Conservation (phyloP, 2,888 invertebrate genomes). For the Tetramorium bicarinatum region DNA sequence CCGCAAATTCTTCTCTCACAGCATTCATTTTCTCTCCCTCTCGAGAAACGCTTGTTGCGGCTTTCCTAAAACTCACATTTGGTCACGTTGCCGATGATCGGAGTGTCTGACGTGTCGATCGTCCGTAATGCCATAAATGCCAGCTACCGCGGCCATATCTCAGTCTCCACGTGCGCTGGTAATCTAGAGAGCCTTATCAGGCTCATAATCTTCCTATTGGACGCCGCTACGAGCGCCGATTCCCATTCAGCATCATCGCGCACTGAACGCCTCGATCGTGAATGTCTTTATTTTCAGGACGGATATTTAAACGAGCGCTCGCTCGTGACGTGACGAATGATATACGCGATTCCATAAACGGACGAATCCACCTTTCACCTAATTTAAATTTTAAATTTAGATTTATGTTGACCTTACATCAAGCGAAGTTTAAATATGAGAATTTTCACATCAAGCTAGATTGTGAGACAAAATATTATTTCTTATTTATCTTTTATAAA, state of each 20-base stretch:
- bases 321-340: slow-evolving; percentile 58
- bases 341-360: slow-evolving; percentile 65
- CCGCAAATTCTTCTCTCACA: background rate
- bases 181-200: slow-evolving; percentile 63
- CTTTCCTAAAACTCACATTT: slow-evolving; percentile 77
- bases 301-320: slow-evolving; percentile 54
- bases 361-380: slow-evolving; percentile 63
- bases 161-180: slow-evolving; percentile 72
- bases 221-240: slow-evolving; percentile 57
- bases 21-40: background rate
- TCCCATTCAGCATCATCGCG: slow-evolving; percentile 58
- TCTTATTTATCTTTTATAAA: background rate
- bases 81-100: slow-evolving; percentile 79
- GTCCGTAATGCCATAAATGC: slow-evolving; percentile 84
- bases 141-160: slow-evolving; percentile 86
- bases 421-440: background rate
- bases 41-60: slow-evolving; percentile 32
- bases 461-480: background rate
- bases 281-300: slow-evolving; percentile 59
- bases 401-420: slow-evolving; percentile 3
- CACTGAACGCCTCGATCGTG: background rate
- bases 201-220: slow-evolving; percentile 68
- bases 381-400: slow-evolving; percentile 6
- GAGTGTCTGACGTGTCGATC: slow-evolving; percentile 81
- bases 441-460: background rate